A percentile compares a stretch with the other conserved stretches of the same genome.
Conservation (phyloP, 2,888 invertebrate genomes). For the Romanomermis culicivorax region DNA sequence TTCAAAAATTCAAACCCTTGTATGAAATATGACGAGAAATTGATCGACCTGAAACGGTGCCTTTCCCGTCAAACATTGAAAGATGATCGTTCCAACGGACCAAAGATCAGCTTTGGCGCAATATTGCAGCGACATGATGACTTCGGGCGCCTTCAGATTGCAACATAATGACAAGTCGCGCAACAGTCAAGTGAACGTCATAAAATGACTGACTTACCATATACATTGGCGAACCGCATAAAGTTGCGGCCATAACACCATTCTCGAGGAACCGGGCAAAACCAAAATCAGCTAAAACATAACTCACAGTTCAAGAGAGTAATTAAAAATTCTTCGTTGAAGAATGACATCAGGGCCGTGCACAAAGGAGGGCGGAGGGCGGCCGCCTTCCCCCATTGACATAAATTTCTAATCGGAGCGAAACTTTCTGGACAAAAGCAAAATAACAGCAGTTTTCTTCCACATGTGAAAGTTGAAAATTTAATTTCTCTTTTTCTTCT, state of each 20-base stretch:
- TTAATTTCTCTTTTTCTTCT: too few species aligned
- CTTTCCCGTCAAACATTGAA: conserved; percentile 90
- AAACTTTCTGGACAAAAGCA: too few species aligned
- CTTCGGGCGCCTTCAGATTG: conserved; percentile 62
- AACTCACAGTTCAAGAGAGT: conserved; percentile 3
- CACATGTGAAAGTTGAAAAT: too few species aligned
- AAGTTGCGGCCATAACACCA: conserved; percentile 96
- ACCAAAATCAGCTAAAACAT: conserved; percentile 73
- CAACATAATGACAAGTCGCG: conserved; percentile 4
- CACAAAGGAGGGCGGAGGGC: too few species aligned
- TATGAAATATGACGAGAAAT: conserved; percentile 2
- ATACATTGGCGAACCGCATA: conserved; percentile 99
- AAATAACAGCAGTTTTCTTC: too few species aligned
- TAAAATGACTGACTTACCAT: conserved; percentile 57
- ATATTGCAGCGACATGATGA: conserved; percentile 94
- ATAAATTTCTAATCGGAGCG: too few species aligned
- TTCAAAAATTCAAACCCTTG: conserved; percentile 3
- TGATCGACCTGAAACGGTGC: conserved; percentile 54
- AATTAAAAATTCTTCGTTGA: too few species aligned
- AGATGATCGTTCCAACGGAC: conserved; percentile 95
- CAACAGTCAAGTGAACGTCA: too few species aligned
- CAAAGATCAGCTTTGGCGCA: conserved; percentile 97
- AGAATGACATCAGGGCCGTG: too few species aligned
- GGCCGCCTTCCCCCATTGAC: too few species aligned
- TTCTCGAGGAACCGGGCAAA: conserved; percentile 94